Conservation (phyloP, 1,140 invertebrate species). For the Coenobita brevimanus region DNA sequence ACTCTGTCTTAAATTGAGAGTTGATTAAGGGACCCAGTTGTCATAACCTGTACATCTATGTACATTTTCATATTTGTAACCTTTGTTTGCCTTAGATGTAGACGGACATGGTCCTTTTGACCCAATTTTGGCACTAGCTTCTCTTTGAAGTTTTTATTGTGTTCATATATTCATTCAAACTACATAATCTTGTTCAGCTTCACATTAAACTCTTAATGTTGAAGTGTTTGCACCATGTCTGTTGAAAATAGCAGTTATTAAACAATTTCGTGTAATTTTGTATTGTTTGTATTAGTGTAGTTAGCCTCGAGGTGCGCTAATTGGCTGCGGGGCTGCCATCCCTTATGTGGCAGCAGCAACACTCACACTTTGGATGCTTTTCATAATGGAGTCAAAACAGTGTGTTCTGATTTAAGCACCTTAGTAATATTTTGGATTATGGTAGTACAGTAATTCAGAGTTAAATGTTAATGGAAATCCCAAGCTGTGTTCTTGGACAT, state of each 20-base stretch:
- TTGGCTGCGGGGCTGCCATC: slow-evolving; percentile 43
- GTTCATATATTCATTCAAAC: slow-evolving; percentile 57
- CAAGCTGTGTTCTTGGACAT: too few relatives aligned
- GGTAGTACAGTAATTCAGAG: too few relatives aligned
- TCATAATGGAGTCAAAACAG: too few relatives aligned
- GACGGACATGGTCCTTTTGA: slow-evolving; percentile 55
- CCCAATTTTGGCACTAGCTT: slow-evolving; percentile 54
- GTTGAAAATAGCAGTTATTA: slow-evolving; percentile 63
- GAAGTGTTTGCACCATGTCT: slow-evolving; percentile 66
- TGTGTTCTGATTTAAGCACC: too few relatives aligned
- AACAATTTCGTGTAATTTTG: slow-evolving; percentile 61
- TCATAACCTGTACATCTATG: slow-evolving; percentile 61
- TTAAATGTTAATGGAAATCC: too few relatives aligned
- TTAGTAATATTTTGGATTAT: too few relatives aligned
- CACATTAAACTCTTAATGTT: slow-evolving; percentile 54
- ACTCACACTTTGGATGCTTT: too few relatives aligned
- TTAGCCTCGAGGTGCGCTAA: slow-evolving; percentile 60
- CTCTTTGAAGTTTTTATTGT: slow-evolving; percentile 50
- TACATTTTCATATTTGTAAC: slow-evolving; percentile 65
- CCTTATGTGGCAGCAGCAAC: background rate
- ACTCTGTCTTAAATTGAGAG: slow-evolving; percentile 18
- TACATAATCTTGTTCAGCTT: slow-evolving; percentile 56
- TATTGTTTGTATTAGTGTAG: slow-evolving; percentile 66
- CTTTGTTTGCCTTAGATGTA: slow-evolving; percentile 60
- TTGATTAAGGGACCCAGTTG: slow-evolving; percentile 54